Evolutionary conservation across 2,797 vertebrate genomes (phyloP), one percentile per base, ranked within the genome.

Genomic region (Sebastes kiyomatsui): DNA sequence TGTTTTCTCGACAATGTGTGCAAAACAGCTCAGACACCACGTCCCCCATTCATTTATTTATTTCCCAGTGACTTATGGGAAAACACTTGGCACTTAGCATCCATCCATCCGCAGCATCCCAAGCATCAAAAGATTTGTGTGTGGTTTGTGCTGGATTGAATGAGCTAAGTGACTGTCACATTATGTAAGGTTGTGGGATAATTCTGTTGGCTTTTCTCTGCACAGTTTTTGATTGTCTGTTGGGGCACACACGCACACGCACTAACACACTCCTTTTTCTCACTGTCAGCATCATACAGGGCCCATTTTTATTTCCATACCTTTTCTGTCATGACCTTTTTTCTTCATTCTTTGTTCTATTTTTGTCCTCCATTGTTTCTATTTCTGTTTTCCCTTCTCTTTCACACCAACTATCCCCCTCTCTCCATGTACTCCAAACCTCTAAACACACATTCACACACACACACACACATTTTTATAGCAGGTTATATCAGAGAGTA

Each of bases 161-260:
- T 76, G 77, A 91, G 92, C 87, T 92, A 89, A 91, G 89, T 94
- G 88, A 90, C 89, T 94, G 89, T 94, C 93, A 91, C 80, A 90
- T 94, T 87, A 94, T 84, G 87, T 92, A 91, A 92, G 84, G 71
- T 74, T 92, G 90, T 88, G 84, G 82, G 89, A 93, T 92, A 90
- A 92, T 87, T 91, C 70, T 85, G 55, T 64, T 81, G 82, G 83
- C 70, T 87, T 90, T 84, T 83, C 80, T 84, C 60, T 80, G 77
- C 83, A 86, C 82, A 78, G 70, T 91, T 88, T 91, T 80, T 84
- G 81, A 92, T 86, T 90, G 92, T 84, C 84, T 90, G 92, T 84
- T 75, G 78, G 38, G 30, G 87, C n/a, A 11, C 60, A 60, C 60
- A 72, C 23, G 52, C 30, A 68, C 66, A 62, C 16, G 38, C 33